A percentile compares a stretch with the other conserved stretches of the same genome.
Evolutionary conservation across 2,888 invertebrate species (phyloP).

Genomic region (Cephus sareptanus): DNA sequence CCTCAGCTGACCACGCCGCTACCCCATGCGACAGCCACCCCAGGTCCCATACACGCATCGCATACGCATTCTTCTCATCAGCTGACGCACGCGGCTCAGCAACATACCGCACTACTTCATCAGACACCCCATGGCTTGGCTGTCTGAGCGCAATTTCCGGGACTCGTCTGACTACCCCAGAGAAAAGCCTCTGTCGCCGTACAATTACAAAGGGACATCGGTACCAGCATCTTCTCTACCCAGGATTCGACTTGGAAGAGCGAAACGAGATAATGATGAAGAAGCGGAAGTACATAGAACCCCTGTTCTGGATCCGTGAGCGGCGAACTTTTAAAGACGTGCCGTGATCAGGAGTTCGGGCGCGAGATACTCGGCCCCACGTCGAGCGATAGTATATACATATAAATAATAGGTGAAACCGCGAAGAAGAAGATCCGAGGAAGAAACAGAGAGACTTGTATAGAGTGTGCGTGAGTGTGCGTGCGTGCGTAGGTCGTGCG

Average conservation of each 20-base stretch:
- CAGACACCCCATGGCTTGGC: slow-evolving; percentile 62
- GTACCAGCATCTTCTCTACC: neutral
- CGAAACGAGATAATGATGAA: neutral
- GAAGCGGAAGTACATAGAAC: neutral
- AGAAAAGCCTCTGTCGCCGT: slow-evolving; percentile 28
- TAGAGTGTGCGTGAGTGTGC: slow-evolving; percentile 34
- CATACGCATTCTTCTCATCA: slow-evolving; percentile 54
- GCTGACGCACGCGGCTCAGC: slow-evolving; percentile 55
- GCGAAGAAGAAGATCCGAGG: slow-evolving; percentile 10
- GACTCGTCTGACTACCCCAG: slow-evolving; percentile 34
- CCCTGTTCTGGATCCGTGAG: neutral
- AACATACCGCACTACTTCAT: slow-evolving; percentile 54
- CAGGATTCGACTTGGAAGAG: neutral
- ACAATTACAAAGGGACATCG: neutral
- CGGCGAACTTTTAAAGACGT: neutral
- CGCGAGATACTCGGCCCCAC: neutral
- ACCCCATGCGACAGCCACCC: slow-evolving; percentile 42
- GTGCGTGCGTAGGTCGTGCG: slow-evolving; percentile 5
- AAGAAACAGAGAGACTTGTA: slow-evolving; percentile 23
- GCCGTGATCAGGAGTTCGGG: neutral
- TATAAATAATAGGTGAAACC: slow-evolving; percentile 32
- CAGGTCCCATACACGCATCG: slow-evolving; percentile 36
- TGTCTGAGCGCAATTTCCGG: slow-evolving; percentile 41
- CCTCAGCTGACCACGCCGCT: slow-evolving; percentile 34
- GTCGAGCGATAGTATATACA: slow-evolving; percentile 28